Evolutionary conservation across 53 echinoderm and acorn worm genomes (phyloP).

Genomic region (Echinometra lucunter): DNA sequence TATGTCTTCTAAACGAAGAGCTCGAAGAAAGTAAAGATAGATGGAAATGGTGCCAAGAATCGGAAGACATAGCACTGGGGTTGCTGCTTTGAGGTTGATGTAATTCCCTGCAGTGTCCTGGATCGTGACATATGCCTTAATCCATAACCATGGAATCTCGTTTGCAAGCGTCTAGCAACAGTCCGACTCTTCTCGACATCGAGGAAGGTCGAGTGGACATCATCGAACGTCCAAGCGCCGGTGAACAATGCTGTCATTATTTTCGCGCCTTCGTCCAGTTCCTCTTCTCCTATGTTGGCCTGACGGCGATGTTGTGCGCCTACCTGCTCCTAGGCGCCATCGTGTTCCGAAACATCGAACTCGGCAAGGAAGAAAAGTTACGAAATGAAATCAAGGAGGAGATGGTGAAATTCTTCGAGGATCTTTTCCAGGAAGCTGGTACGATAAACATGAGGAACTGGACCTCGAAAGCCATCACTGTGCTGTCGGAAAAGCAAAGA

Average conservation of each 20-base stretch:
- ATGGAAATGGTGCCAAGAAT: background rate
- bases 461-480: slow-evolving; percentile 77
- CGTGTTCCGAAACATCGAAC: slow-evolving; percentile 85
- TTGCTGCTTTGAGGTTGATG: background rate
- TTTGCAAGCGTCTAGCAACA: slow-evolving; percentile 54
- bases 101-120: background rate
- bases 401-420: slow-evolving; percentile 75
- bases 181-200: slow-evolving; percentile 64
- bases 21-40: background rate
- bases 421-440: slow-evolving; percentile 71
- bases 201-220: slow-evolving; percentile 63
- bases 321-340: slow-evolving; percentile 93
- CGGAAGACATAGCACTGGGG: background rate
- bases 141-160: slow-evolving; percentile 44
- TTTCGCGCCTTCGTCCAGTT: slow-evolving; percentile 88
- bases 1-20: too few species aligned
- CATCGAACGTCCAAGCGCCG: slow-evolving; percentile 73
- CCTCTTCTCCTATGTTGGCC: slow-evolving; percentile 93
- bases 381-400: slow-evolving; percentile 66
- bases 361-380: slow-evolving; percentile 75
- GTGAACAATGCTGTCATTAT: slow-evolving; percentile 82
- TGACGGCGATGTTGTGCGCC: slow-evolving; percentile 92
- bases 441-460: slow-evolving; percentile 67
- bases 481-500: slow-evolving; percentile 70
- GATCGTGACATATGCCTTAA: slow-evolving; percentile 14